These are phyloP conservation scores for Montifringilla adamsi DNA, from an alignment of 2,113 vertebrate species.

Conservation along the genomic window DNA sequence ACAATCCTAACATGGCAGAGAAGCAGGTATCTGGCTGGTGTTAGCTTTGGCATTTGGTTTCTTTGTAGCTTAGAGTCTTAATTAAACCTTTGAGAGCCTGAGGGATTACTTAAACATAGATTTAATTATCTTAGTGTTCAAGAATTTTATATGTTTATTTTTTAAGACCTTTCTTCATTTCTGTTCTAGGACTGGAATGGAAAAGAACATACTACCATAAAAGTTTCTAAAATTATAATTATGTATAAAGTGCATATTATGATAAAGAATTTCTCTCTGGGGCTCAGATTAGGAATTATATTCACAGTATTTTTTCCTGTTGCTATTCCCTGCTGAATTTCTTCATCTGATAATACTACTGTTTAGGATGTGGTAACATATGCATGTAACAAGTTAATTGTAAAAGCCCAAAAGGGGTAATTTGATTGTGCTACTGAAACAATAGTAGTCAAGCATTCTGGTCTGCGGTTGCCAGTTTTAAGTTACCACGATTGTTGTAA, in stretches of 20 bases:
- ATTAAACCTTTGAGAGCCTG: not conserved
- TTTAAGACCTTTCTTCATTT: not conserved
- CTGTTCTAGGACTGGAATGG: not conserved
- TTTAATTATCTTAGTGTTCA: not conserved
- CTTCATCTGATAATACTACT: not conserved
- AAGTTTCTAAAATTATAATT: not conserved
- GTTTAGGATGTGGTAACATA: constrained; percentile 31
- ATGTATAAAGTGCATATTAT: not conserved
- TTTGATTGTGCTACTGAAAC: constrained; percentile 2
- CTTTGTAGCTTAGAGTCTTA: not conserved
- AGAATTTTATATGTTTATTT: constrained; percentile 19
- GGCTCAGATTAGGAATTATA: not conserved
- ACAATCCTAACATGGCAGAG: not conserved
- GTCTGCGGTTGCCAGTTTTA: not conserved
- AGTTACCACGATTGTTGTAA: constrained; percentile 1
- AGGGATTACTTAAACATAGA: not conserved
- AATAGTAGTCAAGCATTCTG: not conserved
- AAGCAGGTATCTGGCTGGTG: not conserved
- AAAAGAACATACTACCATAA: not conserved
- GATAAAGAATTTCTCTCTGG: not conserved
- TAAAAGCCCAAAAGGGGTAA: not conserved
- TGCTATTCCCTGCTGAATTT: constrained; percentile 10
- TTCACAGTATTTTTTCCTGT: not conserved
- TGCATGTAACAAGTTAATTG: constrained; percentile 28
- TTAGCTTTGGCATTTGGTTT: not conserved